Conservation (phyloP, 2,113 vertebrate genomes). For the Callaeas wilsoni region DNA sequence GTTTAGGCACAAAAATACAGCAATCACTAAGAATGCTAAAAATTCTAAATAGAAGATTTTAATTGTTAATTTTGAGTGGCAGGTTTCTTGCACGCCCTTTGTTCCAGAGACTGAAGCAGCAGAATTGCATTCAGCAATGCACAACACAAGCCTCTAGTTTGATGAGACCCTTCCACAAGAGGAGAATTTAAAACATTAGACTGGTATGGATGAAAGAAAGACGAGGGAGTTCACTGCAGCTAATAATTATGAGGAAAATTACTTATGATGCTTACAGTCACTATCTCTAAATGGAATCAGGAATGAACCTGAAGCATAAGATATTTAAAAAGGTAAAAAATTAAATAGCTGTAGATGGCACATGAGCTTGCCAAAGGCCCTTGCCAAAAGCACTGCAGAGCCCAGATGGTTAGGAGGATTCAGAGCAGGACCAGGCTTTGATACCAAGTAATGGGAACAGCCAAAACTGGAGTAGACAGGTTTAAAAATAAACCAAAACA, state of each 20-base stretch:
- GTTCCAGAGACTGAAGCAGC: not conserved
- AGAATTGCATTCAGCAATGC: not conserved
- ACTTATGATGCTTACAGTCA: not conserved
- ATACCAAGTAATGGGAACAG: not conserved
- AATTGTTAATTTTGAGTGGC: not conserved
- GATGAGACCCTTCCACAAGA: not conserved
- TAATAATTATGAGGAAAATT: not conserved
- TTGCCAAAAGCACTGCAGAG: not conserved
- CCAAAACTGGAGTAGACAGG: not conserved
- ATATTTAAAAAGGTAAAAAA: not conserved
- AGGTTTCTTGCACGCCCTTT: not conserved
- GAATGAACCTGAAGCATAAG: not conserved
- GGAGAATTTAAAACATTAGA: not conserved
- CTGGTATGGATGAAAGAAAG: not conserved
- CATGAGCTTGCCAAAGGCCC: not conserved
- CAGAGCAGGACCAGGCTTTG: not conserved
- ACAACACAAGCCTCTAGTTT: not conserved
- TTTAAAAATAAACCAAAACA: constrained; percentile 45
- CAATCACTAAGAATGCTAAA: not conserved
- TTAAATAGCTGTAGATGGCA: not conserved
- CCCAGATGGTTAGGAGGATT: not conserved
- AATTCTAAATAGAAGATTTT: not conserved
- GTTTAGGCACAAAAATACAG: not conserved
- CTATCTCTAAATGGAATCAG: not conserved
- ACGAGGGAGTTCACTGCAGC: not conserved